phyloP scores from a whole-genome alignment of 1,140 invertebrate genomes.

The Protaetia brevitarsis region DNA sequence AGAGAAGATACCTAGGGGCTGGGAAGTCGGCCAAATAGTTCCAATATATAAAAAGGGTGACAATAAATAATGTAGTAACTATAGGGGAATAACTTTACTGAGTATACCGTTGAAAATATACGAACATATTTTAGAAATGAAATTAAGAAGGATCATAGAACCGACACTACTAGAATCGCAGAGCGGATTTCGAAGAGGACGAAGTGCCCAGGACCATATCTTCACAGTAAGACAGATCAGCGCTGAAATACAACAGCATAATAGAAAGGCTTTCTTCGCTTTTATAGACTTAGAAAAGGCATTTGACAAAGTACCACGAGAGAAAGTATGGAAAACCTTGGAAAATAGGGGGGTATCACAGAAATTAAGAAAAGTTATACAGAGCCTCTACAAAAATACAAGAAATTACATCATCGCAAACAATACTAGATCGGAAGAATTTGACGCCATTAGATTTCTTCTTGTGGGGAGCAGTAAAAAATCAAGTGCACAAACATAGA shows the following conservation, averaged over 20 bases:
- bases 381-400: background rate
- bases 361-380: background rate
- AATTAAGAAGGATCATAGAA: background rate
- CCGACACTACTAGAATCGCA: background rate
- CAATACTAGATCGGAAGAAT: too few relatives aligned
- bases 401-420: background rate
- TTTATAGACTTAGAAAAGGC: conserved; percentile 16
- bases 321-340: conserved; percentile 10
- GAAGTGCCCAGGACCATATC: background rate
- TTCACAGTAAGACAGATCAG: background rate
- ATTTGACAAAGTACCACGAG: background rate
- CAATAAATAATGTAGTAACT: too few relatives aligned
- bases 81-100: background rate
- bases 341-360: background rate
- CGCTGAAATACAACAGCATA: background rate
- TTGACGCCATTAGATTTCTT: too few relatives aligned
- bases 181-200: background rate
- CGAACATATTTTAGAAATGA: background rate
- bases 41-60: background rate
- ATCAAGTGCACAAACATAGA: too few relatives aligned
- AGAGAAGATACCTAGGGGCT: background rate
- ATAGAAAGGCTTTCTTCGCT: background rate
- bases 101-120: background rate
- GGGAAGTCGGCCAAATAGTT: conserved; percentile 3
- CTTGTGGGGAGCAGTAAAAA: too few relatives aligned